Evolutionary conservation across 2,797 vertebrate genomes (phyloP), one percentile per base, ranked within the genome.

Genomic region (Distichodus sexfasciatus): DNA sequence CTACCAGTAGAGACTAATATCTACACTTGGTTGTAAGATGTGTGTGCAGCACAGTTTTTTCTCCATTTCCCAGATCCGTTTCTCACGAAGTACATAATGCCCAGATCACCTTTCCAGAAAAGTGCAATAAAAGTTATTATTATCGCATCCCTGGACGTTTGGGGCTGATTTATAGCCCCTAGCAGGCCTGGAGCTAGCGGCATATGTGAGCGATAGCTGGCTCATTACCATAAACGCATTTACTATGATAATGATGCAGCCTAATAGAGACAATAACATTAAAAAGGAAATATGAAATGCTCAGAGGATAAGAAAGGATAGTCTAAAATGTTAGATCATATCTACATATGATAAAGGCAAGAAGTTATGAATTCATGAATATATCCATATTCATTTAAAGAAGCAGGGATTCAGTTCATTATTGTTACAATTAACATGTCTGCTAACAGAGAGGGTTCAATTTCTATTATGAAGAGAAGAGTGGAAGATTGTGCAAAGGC

Each of bases 221-320:
- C 10, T 75, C 72, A 81, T 81, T 80, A 78, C 38, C 66, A 81
- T 78, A 55, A 76, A 82, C 73, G 61, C 67, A 71, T 76, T 80
- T 72, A 76, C 53, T 53, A 47, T 24, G 66, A 60, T 74, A 26
- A 76, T 28, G 8, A 57, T 21, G 4, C 31, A 2, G 47, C 58
- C n/a, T 33, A 31, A 51, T 12, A 48, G 3, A 36, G 48, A 12
- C 38, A 26, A 23, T 54, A 35, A 43, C 73, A 60, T 78, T 66
- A 28, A 57, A 57, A 67, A 24, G 41, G 14, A 19, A 64, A 44
- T 46, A 69, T 55, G 77, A 79, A 80, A 53, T 9, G 14, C 21
- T 29, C 10, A 10, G 3, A 66, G 57, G 62, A 26, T 10, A 23
- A 3, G 12, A 29, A 12, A 41, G 23, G 66, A 69, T 21, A 29